phyloP scores from a whole-genome alignment of 2,888 invertebrate species.

The Patella depressa region DNA sequence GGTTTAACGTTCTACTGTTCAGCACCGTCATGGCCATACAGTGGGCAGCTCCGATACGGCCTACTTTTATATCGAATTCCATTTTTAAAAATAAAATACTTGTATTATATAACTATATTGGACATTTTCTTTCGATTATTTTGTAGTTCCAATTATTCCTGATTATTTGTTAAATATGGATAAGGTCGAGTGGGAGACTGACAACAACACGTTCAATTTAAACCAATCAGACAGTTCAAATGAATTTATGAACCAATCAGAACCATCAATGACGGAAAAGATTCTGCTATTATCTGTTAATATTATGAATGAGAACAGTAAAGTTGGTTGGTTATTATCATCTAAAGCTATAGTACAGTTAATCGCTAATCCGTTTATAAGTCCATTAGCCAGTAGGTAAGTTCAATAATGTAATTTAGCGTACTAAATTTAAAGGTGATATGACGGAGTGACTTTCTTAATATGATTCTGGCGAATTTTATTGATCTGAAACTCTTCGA shows the following conservation, averaged over 20 bases:
- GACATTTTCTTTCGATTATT: background rate
- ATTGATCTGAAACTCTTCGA: too few species aligned
- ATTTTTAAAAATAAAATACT: background rate
- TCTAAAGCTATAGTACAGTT: conserved; percentile 87
- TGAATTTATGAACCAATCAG: conserved; percentile 77
- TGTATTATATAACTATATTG: background rate
- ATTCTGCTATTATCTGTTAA: conserved; percentile 38
- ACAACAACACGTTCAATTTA: background rate
- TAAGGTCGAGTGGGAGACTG: conserved; percentile 38
- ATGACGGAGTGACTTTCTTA: too few species aligned
- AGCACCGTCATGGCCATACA: too few species aligned
- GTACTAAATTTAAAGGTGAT: too few species aligned
- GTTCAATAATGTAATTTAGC: conserved; percentile 5
- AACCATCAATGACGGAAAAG: conserved; percentile 18
- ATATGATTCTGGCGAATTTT: too few species aligned
- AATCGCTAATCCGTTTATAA: conserved; percentile 82
- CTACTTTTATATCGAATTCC: too few species aligned
- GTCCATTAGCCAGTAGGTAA: conserved; percentile 76
- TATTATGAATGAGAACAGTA: conserved; percentile 62
- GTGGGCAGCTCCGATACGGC: too few species aligned
- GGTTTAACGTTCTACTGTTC: too few species aligned
- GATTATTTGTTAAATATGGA: conserved; percentile 78
- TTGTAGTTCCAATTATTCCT: conserved; percentile 84
- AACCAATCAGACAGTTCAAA: conserved; percentile 41
- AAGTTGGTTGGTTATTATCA: conserved; percentile 74